Evolutionary conservation across 2,888 invertebrate genomes (phyloP).

Genomic region (Eurytoma adleriae): DNA sequence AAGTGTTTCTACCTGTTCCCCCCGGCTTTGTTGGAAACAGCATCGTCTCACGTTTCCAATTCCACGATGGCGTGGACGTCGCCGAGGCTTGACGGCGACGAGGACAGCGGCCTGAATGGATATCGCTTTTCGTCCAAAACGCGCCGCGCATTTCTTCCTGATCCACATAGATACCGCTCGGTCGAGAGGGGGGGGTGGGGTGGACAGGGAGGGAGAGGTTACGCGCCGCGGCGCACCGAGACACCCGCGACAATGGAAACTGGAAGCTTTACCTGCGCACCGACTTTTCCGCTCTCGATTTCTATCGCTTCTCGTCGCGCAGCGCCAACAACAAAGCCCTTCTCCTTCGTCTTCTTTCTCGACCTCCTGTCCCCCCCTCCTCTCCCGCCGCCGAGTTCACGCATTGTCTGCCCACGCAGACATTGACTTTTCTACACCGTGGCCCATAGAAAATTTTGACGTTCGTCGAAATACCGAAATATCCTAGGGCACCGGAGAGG

Average conservation of each 20-base stretch:
- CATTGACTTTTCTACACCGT: constrained; percentile 42
- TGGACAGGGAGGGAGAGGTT: constrained; percentile 6
- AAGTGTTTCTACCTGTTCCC: constrained; percentile 73
- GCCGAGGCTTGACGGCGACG: constrained; percentile 46
- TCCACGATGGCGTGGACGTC: constrained; percentile 53
- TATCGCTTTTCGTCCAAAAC: constrained; percentile 68
- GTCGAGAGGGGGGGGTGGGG: neutral
- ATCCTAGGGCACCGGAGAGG: neutral
- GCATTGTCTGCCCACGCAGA: constrained; percentile 23
- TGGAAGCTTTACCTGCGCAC: constrained; percentile 61
- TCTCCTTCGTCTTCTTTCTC: constrained; percentile 2
- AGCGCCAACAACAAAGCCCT: constrained; percentile 29
- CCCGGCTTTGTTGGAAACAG: constrained; percentile 66
- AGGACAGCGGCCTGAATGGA: constrained; percentile 63
- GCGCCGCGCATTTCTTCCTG: constrained; percentile 59
- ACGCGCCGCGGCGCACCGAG: constrained; percentile 27
- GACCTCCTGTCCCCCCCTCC: neutral
- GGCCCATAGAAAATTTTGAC: constrained; percentile 36
- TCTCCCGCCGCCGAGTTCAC: neutral
- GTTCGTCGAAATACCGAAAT: constrained; percentile 27
- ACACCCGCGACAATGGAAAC: constrained; percentile 60
- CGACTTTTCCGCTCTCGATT: constrained; percentile 70
- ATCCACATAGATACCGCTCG: constrained; percentile 55
- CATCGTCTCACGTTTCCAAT: constrained; percentile 71
- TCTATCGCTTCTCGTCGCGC: constrained; percentile 46